These are phyloP conservation scores for Blennius ocellaris DNA, from an alignment of 2,113 vertebrate genomes.

Conservation along the genomic window DNA sequence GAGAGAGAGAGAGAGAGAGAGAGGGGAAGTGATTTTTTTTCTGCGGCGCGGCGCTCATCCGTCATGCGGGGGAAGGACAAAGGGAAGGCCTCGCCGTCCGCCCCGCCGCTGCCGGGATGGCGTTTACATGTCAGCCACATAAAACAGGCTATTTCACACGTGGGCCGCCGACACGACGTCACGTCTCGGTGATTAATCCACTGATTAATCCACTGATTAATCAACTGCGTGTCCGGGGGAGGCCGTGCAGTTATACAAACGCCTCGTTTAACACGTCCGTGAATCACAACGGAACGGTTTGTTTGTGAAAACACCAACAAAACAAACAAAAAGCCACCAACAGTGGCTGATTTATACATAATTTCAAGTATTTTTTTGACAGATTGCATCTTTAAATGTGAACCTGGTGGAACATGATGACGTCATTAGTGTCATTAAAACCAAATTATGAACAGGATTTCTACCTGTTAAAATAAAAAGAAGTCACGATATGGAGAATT, in stretches of 20 bases:
- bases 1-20: too few species aligned
- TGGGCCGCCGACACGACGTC: slow-evolving; percentile 59
- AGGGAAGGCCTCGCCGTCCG: slow-evolving; percentile 50
- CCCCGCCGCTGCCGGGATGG: slow-evolving; percentile 51
- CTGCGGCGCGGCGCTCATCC: slow-evolving; percentile 55
- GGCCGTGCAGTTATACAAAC: not conserved
- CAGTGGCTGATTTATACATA: too few species aligned
- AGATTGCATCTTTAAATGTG: too few species aligned
- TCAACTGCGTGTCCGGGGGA: not conserved
- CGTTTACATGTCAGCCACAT: slow-evolving; percentile 73
- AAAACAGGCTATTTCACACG: slow-evolving; percentile 69
- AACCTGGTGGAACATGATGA: too few species aligned
- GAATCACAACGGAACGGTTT: too few species aligned
- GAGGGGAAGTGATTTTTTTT: slow-evolving; percentile 46
- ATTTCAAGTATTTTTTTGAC: too few species aligned
- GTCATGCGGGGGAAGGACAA: slow-evolving; percentile 67
- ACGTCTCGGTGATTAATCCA: slow-evolving; percentile 54
- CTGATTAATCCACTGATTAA: slow-evolving; percentile 54
- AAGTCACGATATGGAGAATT: too few species aligned
- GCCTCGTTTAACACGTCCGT: too few species aligned
- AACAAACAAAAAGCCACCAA: too few species aligned
- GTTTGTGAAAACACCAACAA: not conserved
- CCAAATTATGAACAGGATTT: too few species aligned
- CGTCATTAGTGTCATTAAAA: too few species aligned
- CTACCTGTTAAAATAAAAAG: too few species aligned